These are phyloP conservation scores for Aegypius monachus DNA, from an alignment of 2,113 vertebrate species.

Conservation along the genomic window DNA sequence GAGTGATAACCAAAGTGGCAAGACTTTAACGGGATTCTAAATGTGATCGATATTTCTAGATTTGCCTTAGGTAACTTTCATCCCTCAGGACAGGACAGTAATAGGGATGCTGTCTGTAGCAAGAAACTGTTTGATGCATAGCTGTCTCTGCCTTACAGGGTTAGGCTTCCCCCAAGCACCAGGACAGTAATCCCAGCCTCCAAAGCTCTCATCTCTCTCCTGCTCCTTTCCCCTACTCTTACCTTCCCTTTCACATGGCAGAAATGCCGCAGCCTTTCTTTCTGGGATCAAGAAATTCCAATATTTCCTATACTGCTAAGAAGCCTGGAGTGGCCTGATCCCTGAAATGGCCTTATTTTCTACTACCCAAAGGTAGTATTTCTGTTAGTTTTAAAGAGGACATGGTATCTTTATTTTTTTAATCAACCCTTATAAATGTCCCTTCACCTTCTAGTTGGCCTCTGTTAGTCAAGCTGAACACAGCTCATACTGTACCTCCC, in stretches of 20 bases:
- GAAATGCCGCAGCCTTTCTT: accelerated
- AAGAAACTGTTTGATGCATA: not conserved
- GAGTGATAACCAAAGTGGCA: not conserved
- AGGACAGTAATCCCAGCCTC: not conserved
- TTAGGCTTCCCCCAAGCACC: not conserved
- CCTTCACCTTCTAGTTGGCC: not conserved
- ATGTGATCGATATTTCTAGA: not conserved
- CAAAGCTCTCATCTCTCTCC: not conserved
- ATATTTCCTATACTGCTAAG: not conserved
- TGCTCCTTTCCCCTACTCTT: not conserved
- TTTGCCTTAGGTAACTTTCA: not conserved
- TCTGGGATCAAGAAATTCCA: not conserved
- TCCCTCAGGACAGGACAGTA: not conserved
- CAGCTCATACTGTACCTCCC: not conserved
- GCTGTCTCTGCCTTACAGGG: not conserved
- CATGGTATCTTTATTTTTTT: not conserved
- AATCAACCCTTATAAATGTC: not conserved
- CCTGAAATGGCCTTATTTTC: not conserved
- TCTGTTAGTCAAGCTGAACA: not conserved
- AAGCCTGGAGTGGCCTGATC: not conserved
- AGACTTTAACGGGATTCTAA: not conserved
- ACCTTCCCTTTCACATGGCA: not conserved
- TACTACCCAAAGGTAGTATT: not conserved
- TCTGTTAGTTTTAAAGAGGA: not conserved
- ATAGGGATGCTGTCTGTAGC: not conserved